These are phyloP conservation scores for Myripristis murdjan DNA, from an alignment of 2,797 vertebrate species.

Conservation along the genomic window DNA sequence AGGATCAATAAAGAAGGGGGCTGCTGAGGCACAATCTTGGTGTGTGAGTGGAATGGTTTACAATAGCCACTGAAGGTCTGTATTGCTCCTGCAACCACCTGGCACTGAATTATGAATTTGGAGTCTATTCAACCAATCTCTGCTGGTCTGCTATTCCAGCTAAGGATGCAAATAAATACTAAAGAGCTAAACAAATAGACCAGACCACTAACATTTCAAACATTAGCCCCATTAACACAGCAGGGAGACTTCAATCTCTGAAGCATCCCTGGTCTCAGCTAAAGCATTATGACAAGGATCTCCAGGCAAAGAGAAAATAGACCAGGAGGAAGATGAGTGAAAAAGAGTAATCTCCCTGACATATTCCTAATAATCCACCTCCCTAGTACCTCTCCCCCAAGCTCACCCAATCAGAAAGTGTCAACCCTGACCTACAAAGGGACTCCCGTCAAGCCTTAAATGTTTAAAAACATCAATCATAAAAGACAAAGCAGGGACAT, in stretches of 20 bases:
- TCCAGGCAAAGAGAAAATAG: conserved; percentile 72
- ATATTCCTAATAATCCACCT: conserved; percentile 87
- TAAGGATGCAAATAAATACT: conserved; percentile 84
- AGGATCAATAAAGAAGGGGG: conserved; percentile 89
- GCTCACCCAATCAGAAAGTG: conserved; percentile 87
- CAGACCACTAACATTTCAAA: conserved; percentile 84
- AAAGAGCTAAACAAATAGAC: conserved; percentile 80
- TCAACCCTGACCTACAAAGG: conserved; percentile 89
- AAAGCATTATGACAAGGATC: conserved; percentile 87
- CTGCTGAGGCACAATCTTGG: conserved; percentile 74
- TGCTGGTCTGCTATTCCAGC: conserved; percentile 75
- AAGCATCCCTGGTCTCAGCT: conserved; percentile 84
- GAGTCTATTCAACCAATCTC: conserved; percentile 84
- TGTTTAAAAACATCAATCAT: conserved; percentile 96
- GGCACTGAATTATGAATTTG: conserved; percentile 88
- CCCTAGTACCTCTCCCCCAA: conserved; percentile 78
- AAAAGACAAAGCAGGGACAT: conserved; percentile 92
- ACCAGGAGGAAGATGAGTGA: conserved; percentile 68
- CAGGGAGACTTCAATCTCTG: conserved; percentile 84
- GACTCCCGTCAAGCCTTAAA: conserved; percentile 89
- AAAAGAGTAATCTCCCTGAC: conserved; percentile 84
- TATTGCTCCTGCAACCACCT: conserved; percentile 82
- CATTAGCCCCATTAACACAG: conserved; percentile 89
- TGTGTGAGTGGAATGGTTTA: conserved; percentile 81
- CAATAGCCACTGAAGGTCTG: conserved; percentile 84